A percentile compares a stretch with the other conserved stretches of the same genome.
Evolutionary conservation across 1,140 invertebrate genomes (phyloP).

Genomic region (Drosophila albomicans): DNA sequence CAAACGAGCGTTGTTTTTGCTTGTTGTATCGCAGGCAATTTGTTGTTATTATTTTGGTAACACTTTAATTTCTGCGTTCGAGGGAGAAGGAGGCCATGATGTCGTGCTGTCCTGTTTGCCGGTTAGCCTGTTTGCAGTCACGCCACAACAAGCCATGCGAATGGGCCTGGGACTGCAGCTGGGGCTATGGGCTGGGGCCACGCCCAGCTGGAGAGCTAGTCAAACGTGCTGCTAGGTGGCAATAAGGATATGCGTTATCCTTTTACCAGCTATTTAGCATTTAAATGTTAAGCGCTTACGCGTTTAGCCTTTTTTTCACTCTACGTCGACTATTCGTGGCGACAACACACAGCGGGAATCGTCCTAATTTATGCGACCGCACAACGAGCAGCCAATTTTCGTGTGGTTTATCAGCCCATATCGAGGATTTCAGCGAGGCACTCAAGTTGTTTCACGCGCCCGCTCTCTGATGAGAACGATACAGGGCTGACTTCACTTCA

Average conservation of each 20-base stretch:
- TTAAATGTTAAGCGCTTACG: slow-evolving; percentile 72
- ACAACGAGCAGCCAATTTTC: slow-evolving; percentile 64
- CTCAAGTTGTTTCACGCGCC: slow-evolving; percentile 28
- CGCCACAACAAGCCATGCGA: slow-evolving; percentile 24
- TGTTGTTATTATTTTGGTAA: slow-evolving; percentile 82
- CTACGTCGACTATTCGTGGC: not conserved
- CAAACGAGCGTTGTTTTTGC: slow-evolving; percentile 40
- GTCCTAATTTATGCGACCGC: slow-evolving; percentile 46
- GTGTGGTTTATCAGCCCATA: slow-evolving; percentile 54
- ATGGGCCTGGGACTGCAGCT: too few species aligned
- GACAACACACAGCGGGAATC: slow-evolving; percentile 19
- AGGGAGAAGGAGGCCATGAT: not conserved
- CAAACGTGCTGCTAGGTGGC: slow-evolving; percentile 54
- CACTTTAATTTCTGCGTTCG: slow-evolving; percentile 70
- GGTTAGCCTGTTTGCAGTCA: slow-evolving; percentile 16
- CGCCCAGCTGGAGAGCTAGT: slow-evolving; percentile 58
- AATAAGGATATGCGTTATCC: slow-evolving; percentile 80
- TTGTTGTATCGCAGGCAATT: slow-evolving; percentile 62
- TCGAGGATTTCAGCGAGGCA: slow-evolving; percentile 37
- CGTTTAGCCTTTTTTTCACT: slow-evolving; percentile 52
- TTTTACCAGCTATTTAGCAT: slow-evolving; percentile 83
- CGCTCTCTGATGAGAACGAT: not conserved
- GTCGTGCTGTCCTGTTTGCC: not conserved
- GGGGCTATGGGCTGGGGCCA: not conserved
- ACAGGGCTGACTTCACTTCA: not conserved